Evolutionary conservation across 2,888 invertebrate genomes (phyloP).

Genomic region (Xestia xanthographa): DNA sequence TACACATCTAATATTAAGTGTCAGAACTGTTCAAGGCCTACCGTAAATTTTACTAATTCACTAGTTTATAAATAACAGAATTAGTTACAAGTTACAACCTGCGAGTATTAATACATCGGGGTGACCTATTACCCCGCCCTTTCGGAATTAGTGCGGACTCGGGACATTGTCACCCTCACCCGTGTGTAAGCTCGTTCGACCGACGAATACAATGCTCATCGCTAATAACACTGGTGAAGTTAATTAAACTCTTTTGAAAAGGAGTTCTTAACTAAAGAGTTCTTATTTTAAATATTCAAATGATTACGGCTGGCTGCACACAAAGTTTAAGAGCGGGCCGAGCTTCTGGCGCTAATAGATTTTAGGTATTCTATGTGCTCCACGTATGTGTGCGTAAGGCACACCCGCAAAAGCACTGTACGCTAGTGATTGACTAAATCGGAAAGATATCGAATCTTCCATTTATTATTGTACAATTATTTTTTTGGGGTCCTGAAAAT

Average conservation of each 20-base stretch:
- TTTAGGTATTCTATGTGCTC: too few species aligned
- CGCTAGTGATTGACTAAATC: too few species aligned
- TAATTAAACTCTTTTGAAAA: conserved; percentile 22
- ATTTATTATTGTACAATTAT: too few species aligned
- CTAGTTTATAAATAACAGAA: conserved; percentile 10
- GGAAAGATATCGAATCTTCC: too few species aligned
- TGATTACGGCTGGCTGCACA: background rate
- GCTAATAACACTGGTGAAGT: conserved; percentile 31
- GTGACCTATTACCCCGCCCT: conserved; percentile 49
- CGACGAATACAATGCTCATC: conserved; percentile 33
- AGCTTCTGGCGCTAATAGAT: too few species aligned
- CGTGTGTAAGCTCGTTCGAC: conserved; percentile 18
- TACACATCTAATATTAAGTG: background rate
- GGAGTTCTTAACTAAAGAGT: background rate
- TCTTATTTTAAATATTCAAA: conserved; percentile 11
- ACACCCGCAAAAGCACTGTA: too few species aligned
- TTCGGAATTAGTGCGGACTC: background rate
- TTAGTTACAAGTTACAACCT: conserved; percentile 11
- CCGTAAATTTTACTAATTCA: background rate
- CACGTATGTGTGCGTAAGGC: too few species aligned
- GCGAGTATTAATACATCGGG: conserved; percentile 31
- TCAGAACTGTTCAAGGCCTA: background rate
- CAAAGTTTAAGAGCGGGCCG: too few species aligned
- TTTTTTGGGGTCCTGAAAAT: too few species aligned
- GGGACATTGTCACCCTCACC: conserved; percentile 32